Evolutionary conservation across 1,140 invertebrate species (phyloP).

Genomic region (Caenorhabditis tropicalis): DNA sequence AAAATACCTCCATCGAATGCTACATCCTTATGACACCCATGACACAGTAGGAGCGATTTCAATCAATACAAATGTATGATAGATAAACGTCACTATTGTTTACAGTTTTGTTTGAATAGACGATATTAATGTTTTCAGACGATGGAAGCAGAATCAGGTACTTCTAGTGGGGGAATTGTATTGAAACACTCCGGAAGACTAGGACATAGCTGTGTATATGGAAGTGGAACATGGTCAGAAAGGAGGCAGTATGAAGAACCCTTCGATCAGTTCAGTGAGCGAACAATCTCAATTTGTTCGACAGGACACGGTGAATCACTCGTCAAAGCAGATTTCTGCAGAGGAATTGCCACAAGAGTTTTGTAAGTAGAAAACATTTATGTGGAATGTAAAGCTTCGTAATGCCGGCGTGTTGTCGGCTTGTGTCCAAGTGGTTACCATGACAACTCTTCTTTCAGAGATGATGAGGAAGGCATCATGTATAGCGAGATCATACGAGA

Average conservation of each 20-base stretch:
- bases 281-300: conserved; percentile 20
- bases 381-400: too few relatives aligned
- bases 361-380: not conserved
- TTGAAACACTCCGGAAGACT: conserved; percentile 28
- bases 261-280: not conserved
- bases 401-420: too few relatives aligned
- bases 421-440: too few relatives aligned
- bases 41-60: conserved; percentile 39
- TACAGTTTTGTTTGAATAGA: not conserved
- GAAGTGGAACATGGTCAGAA: conserved; percentile 28
- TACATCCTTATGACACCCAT: conserved; percentile 27
- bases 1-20: conserved; percentile 7
- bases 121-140: not conserved
- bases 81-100: not conserved
- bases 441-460: not conserved
- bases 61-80: conserved; percentile 1
- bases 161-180: conserved; percentile 3
- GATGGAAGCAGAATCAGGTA: not conserved
- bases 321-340: conserved; percentile 6
- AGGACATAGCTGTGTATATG: conserved; percentile 18
- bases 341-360: conserved; percentile 8
- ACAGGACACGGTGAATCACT: not conserved
- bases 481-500: conserved; percentile 31
- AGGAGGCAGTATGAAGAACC: conserved; percentile 21
- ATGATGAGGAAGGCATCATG: conserved; percentile 18